Base-by-base conservation (phyloP, 2,888 invertebrate genomes). In the Panorpa germanica region DNA sequence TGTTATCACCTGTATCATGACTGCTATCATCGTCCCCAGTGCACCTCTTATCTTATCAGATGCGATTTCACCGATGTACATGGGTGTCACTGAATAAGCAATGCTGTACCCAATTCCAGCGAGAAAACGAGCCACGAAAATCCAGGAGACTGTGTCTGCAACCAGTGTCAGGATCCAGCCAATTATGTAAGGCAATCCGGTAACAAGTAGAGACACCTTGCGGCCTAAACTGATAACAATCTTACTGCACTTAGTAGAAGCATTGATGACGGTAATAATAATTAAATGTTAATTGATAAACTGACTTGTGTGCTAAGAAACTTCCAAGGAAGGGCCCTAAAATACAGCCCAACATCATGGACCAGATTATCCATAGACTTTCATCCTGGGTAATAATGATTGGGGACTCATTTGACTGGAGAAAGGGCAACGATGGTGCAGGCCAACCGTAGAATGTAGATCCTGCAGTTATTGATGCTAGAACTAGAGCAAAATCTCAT, bases 121-220 rank as follows among this genome's bases (percentile, higher is more conserved):
- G 38, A 71, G 57, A 38, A 70, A 54, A 2, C 67, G 53, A 0
- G 67, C 60, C 1, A 59, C 54, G 46, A 70, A 68, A 29, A 73
- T 57, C 9, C 62, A 55, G 11, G 61, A 55, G 1, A 67, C 61
- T 25, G 58, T 60, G 38, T 53, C 52, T 1, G 70, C 69, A 28
- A 64, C 46, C 45, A 69, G 65, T 32, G 72, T 62, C 32, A 70
- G 53, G 29, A 71, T 51, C 72, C 73, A 74, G 22, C 70, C 65
- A 9, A 64, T 41, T 38, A 67, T 62, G 41, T 69, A 62, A 0
- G 72, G 69, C 2, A 70, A 45, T 1, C 67, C 56, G 1, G 68
- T 61, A 9, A 65, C 47, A 7, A 72, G 51, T 1, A 73, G 56
- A 1, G 69, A 65, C 38, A 53, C 58, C 47, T 73, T 73, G 4